Evolutionary conservation across 2,797 vertebrate genomes (phyloP), one percentile per base, ranked within the genome.

Genomic region (Otolemur crassicaudatus): DNA sequence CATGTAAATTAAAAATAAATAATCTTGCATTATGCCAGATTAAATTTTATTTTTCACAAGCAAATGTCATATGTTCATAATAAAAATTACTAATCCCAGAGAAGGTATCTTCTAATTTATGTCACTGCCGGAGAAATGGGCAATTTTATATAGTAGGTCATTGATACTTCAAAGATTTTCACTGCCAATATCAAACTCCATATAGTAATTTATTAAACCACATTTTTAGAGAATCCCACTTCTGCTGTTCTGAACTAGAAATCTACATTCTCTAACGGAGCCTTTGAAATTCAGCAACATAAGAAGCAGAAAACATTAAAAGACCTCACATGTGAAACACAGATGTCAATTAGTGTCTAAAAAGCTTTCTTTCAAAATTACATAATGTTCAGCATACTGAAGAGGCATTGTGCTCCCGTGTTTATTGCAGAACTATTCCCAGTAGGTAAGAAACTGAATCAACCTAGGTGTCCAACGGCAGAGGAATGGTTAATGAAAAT

Each of bases 221-320:
- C 53, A 37, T 25, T 20, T 87, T 75, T 67, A 80, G 34, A 97
- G 70, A 86, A 40, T 93, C 53, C 3, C 37, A 31, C 29, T 60
- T 43, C 9, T 92, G 61, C 65, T 81, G 11, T 56, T 13, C 69
- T 75, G 16, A 87, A 90, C 23, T 75, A 17, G 72, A 80, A 95
- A 60, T 63, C 12, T 73, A 0, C 61, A 61, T 79, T 75, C 49
- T 73, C 22, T 37, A 87, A 58, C 12, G 73, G 4, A 72, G 8
- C 3, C 29, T 77, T 92, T 69, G 69, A 94, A 79, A 85, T 40
- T 46, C 31, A 89, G 79, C 22, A 80, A 20, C 29, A 37, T 31
- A 63, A 90, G 73, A n/a, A 72, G 7, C 40, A 95, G 82, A 96
- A 85, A 75, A 94, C 4, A 73, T 46, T 80, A 43, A 61, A 79